These are phyloP conservation scores for Tenthredo mesomela DNA, from an alignment of 2,888 invertebrate species.

Conservation along the genomic window DNA sequence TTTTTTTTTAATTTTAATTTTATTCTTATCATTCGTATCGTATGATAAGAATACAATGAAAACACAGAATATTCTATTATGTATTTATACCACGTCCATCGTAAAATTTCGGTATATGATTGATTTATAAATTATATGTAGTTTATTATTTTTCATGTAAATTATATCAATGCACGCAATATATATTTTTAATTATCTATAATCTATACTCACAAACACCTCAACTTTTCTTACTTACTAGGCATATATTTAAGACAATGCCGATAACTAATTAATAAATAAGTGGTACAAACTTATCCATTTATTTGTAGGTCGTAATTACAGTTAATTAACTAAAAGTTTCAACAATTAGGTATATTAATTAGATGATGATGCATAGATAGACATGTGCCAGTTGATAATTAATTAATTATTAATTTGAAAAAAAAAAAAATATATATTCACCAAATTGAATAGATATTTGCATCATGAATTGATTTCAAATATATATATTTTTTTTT, in stretches of 20 bases:
- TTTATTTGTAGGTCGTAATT: slow-evolving; percentile 14
- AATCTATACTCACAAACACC: slow-evolving; percentile 1
- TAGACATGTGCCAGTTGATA: not conserved
- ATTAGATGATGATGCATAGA: not conserved
- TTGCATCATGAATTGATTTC: not conserved
- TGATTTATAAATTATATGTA: slow-evolving; percentile 15
- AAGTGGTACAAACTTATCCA: slow-evolving; percentile 28
- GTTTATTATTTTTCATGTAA: not conserved
- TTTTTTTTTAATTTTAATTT: too few species aligned
- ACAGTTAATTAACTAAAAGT: not conserved
- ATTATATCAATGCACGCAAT: slow-evolving; percentile 26
- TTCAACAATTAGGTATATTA: not conserved
- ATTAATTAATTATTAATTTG: not conserved
- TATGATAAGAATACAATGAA: slow-evolving; percentile 12
- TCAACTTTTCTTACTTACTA: slow-evolving; percentile 26
- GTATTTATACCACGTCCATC: not conserved
- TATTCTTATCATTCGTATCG: not conserved
- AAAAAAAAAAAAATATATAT: not conserved
- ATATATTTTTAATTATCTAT: slow-evolving; percentile 2
- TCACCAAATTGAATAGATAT: not conserved
- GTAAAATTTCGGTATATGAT: not conserved
- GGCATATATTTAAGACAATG: not conserved
- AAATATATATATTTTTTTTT: too few species aligned
- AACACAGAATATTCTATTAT: not conserved
- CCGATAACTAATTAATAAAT: slow-evolving; percentile 10